These are phyloP conservation scores for Sebastes oblongus DNA, from an alignment of 2,797 vertebrate genomes.

Conservation along the genomic window DNA sequence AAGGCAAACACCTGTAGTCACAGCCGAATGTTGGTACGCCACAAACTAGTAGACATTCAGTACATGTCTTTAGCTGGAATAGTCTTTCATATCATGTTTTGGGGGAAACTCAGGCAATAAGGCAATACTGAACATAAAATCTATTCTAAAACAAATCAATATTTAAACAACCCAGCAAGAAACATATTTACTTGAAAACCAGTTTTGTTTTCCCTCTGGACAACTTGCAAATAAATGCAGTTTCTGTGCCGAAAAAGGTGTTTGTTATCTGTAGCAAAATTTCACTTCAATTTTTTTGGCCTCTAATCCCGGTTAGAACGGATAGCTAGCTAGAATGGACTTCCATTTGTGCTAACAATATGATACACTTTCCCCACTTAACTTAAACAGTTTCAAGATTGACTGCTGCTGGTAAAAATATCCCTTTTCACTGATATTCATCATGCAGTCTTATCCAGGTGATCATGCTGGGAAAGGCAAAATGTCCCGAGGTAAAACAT, in stretches of 20 bases:
- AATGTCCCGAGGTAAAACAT: not conserved
- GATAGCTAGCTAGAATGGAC: not conserved
- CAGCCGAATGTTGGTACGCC: not conserved
- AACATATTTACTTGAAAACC: not conserved
- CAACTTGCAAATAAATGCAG: not conserved
- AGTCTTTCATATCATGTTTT: not conserved
- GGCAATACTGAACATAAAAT: not conserved
- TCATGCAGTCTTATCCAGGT: not conserved
- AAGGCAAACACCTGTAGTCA: constrained; percentile 6
- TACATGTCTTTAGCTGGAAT: not conserved
- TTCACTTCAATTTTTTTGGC: not conserved
- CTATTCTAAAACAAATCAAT: not conserved
- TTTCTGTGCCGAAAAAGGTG: not conserved
- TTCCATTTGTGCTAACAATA: not conserved
- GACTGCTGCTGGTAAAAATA: not conserved
- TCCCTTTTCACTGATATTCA: no score
- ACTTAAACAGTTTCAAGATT: not conserved
- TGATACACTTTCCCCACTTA: not conserved
- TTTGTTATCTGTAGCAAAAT: not conserved
- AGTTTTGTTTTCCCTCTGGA: not conserved
- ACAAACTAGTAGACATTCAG: not conserved
- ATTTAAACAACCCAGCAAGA: not conserved
- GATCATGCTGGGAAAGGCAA: not conserved
- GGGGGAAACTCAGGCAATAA: not conserved
- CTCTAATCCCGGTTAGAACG: not conserved